These are phyloP conservation scores for Pygocentrus nattereri DNA, from an alignment of 2,797 vertebrate genomes.

Conservation along the genomic window DNA sequence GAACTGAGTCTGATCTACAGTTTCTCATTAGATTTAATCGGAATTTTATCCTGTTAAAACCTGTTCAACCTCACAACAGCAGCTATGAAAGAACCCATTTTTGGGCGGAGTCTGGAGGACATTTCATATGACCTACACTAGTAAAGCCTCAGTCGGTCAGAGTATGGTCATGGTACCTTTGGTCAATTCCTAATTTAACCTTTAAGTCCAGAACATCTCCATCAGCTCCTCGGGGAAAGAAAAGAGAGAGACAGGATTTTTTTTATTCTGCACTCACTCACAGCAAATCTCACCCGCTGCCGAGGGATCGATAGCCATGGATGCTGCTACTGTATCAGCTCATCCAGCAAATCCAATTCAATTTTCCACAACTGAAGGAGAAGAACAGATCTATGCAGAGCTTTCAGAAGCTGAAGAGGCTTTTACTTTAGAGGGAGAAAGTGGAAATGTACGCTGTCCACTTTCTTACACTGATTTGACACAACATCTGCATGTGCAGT, in stretches of 20 bases:
- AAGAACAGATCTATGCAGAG: slow-evolving; percentile 69
- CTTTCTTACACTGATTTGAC: slow-evolving; percentile 58
- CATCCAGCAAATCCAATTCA: slow-evolving; percentile 75
- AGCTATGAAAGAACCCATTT: no score
- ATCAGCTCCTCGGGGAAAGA: slow-evolving; percentile 48
- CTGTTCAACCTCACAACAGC: no score
- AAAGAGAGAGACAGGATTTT: slow-evolving; percentile 25
- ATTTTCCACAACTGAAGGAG: slow-evolving; percentile 68
- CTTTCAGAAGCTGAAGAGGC: slow-evolving; percentile 56
- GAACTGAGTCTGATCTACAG: no score
- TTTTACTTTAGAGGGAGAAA: slow-evolving; percentile 59
- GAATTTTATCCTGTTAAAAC: no score
- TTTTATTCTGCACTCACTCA: slow-evolving; percentile 53
- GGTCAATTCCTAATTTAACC: slow-evolving; percentile 35
- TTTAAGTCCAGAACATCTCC: slow-evolving; percentile 36
- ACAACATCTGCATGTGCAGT: neutral
- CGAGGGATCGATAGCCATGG: slow-evolving; percentile 66
- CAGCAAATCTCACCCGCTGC: slow-evolving; percentile 34
- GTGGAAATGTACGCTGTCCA: slow-evolving; percentile 55
- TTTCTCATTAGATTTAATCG: no score
- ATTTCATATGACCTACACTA: no score
- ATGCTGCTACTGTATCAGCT: slow-evolving; percentile 71
- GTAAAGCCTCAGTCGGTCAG: no score
- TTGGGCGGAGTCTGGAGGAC: no score
- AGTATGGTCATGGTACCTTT: neutral